phyloP scores from a whole-genome alignment of 1,140 invertebrate genomes.

The Camponotus vicinus region DNA sequence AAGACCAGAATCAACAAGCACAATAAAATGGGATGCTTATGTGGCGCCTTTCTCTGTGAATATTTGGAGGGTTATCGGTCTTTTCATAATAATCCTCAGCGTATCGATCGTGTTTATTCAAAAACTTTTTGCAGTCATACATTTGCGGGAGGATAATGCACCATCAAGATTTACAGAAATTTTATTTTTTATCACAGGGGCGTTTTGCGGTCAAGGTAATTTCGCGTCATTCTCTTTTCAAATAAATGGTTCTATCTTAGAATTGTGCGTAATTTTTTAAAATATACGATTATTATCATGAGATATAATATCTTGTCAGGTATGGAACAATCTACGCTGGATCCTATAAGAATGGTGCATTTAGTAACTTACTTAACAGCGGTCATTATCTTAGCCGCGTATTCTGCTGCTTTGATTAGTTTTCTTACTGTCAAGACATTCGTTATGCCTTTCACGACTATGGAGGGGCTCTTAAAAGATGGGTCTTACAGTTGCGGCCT shows the following conservation, averaged over 20 bases:
- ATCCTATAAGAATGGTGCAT: slow-evolving; percentile 81
- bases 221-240: neutral
- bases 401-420: slow-evolving; percentile 85
- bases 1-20: slow-evolving; percentile 75
- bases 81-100: slow-evolving; percentile 70
- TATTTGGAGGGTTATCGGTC: slow-evolving; percentile 78
- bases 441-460: slow-evolving; percentile 83
- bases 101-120: slow-evolving; percentile 49
- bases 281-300: neutral
- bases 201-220: slow-evolving; percentile 81
- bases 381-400: slow-evolving; percentile 83
- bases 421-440: slow-evolving; percentile 82
- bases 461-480: slow-evolving; percentile 83
- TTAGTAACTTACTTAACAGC: slow-evolving; percentile 81
- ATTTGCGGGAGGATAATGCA: neutral
- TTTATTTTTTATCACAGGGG: slow-evolving; percentile 79
- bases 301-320: slow-evolving; percentile 68
- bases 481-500: slow-evolving; percentile 82
- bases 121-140: neutral
- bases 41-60: slow-evolving; percentile 78
- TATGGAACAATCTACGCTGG: slow-evolving; percentile 74
- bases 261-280: neutral
- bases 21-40: slow-evolving; percentile 82
- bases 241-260: neutral
- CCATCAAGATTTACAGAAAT: slow-evolving; percentile 73